Conservation (phyloP, 2,888 invertebrate species). For the Meta bourneti region DNA sequence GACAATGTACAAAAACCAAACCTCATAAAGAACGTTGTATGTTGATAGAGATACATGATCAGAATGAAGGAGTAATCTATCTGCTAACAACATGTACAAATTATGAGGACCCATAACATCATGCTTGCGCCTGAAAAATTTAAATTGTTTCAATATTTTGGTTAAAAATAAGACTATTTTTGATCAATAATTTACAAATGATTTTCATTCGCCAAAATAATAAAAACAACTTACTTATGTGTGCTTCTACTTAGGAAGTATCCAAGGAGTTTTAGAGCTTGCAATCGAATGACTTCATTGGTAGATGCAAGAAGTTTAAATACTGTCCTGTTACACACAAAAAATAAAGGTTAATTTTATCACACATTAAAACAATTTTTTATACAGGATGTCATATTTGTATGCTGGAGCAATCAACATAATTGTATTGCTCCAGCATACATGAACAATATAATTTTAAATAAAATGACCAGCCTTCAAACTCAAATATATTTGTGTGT, state of each 20-base stretch:
- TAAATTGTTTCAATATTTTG: neutral
- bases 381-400: neutral
- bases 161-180: neutral
- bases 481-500: too few relatives aligned
- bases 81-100: slow-evolving; percentile 96
- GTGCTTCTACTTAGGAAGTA: slow-evolving; percentile 99
- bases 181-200: neutral
- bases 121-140: slow-evolving; percentile 91
- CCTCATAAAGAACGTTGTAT: slow-evolving; percentile 98
- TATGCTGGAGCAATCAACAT: neutral
- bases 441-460: too few relatives aligned
- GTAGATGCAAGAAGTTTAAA: slow-evolving; percentile 98
- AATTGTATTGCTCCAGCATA: neutral
- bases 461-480: too few relatives aligned
- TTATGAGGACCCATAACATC: slow-evolving; percentile 99
- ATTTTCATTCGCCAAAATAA: neutral
- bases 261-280: slow-evolving; percentile 96
- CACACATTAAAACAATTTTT: neutral
- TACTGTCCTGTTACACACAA: slow-evolving; percentile 86
- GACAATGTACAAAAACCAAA: slow-evolving; percentile 79
- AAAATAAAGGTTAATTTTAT: neutral
- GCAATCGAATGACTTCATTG: slow-evolving; percentile 96
- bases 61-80: slow-evolving; percentile 92
- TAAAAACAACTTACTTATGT: slow-evolving; percentile 88
- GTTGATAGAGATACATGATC: slow-evolving; percentile 95